Percentiles rank a stretch among this genome's conserved stretches.
phyloP scores from a whole-genome alignment of 2,113 vertebrate species.

The Malurus alboscapulatus region DNA sequence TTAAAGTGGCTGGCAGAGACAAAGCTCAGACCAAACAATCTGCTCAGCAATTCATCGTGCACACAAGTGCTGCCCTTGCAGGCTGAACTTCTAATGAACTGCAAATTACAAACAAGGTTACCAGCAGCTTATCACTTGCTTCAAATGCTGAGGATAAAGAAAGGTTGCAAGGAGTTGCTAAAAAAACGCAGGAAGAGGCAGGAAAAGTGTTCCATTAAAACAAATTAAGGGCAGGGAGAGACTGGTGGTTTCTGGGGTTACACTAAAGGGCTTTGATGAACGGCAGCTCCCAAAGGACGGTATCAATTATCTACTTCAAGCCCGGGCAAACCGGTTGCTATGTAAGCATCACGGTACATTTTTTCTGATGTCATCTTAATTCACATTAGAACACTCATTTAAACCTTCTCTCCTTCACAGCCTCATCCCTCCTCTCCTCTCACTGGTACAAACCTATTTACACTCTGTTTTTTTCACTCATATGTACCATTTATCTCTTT shows the following conservation, averaged over 20 bases:
- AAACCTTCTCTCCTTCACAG: neutral
- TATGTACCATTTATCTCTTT: neutral
- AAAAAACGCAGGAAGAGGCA: neutral
- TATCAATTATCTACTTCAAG: conserved; percentile 23
- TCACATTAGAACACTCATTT: neutral
- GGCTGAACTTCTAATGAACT: neutral
- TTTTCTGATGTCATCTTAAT: conserved; percentile 16
- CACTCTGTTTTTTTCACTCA: neutral
- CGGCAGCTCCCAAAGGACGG: neutral
- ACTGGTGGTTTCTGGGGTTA: neutral
- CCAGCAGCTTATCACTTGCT: neutral
- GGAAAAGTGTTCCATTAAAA: conserved; percentile 4
- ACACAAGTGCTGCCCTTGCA: neutral
- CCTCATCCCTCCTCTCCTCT: neutral
- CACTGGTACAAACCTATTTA: neutral
- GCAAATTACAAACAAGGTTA: conserved; percentile 1
- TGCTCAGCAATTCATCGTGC: neutral
- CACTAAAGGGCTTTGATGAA: neutral
- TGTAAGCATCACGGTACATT: conserved; percentile 4
- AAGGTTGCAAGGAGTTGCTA: neutral
- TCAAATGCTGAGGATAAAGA: neutral
- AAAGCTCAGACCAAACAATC: neutral
- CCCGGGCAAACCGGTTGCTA: conserved; percentile 5
- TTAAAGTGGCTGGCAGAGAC: neutral
- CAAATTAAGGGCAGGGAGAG: conserved; percentile 1